phyloP scores from a whole-genome alignment of 2,888 invertebrate genomes.

The Siphlonurus alternatus region DNA sequence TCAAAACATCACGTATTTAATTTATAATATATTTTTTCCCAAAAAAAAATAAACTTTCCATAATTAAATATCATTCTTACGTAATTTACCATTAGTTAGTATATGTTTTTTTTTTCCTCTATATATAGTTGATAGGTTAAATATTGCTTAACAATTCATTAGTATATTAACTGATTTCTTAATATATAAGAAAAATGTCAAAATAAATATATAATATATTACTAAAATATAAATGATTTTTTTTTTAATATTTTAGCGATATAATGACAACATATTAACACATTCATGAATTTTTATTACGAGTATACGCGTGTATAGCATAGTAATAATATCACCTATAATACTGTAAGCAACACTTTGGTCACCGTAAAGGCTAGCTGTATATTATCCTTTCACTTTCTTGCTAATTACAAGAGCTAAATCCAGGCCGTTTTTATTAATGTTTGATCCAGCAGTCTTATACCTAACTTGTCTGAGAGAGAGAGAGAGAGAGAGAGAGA shows the following conservation, averaged over 20 bases:
- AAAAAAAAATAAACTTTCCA: not conserved
- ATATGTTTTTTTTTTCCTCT: no score
- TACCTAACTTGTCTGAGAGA: no score
- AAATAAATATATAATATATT: not conserved
- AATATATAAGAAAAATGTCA: not conserved
- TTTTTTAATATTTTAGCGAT: no score
- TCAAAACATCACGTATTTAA: not conserved
- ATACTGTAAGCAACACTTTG: no score
- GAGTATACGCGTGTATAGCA: no score
- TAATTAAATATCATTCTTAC: not conserved
- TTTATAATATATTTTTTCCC: not conserved
- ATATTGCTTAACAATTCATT: not conserved
- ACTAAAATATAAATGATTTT: not conserved
- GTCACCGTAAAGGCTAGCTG: no score
- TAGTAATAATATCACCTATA: no score
- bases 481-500: no score
- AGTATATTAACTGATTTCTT: not conserved
- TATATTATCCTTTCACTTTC: slow-evolving; percentile 3
- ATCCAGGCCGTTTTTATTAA: not conserved
- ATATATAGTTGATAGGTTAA: not conserved
- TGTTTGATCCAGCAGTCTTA: no score
- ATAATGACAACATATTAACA: no score
- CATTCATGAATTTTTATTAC: no score
- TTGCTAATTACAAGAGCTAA: not conserved
- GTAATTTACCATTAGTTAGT: not conserved